phyloP scores from a whole-genome alignment of 2,888 invertebrate species.

The Pollenia amentaria region DNA sequence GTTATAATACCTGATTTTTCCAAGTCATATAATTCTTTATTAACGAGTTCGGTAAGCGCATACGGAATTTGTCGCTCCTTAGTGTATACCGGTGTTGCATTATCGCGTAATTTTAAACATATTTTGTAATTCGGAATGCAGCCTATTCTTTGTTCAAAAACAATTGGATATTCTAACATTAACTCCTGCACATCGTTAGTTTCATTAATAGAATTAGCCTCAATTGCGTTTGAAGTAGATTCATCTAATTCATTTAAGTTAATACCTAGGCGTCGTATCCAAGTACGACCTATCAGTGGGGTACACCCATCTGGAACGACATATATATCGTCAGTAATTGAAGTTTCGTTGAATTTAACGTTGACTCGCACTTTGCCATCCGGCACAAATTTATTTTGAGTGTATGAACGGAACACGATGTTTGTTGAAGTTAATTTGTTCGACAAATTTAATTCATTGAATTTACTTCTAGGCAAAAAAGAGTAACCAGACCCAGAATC shows the following conservation, averaged over 20 bases:
- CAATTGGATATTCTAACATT: neutral
- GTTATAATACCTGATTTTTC: neutral
- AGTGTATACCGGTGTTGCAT: slow-evolving; percentile 34
- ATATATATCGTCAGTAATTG: slow-evolving; percentile 47
- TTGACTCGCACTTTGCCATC: slow-evolving; percentile 55
- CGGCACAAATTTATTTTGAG: too few relatives aligned
- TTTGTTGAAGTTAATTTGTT: too few relatives aligned
- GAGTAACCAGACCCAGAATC: too few relatives aligned
- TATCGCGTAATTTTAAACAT: slow-evolving; percentile 26
- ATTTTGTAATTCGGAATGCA: slow-evolving; percentile 15
- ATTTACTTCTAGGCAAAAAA: too few relatives aligned
- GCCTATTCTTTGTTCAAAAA: slow-evolving; percentile 16
- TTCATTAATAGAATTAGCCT: neutral
- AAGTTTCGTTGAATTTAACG: slow-evolving; percentile 27
- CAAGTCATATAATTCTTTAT: neutral
- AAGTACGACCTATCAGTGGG: slow-evolving; percentile 46
- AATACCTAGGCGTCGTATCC: neutral
- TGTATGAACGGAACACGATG: too few relatives aligned
- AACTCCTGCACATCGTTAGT: neutral
- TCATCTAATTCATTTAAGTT: too few relatives aligned
- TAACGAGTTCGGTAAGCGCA: neutral
- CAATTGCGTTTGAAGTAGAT: slow-evolving; percentile 41
- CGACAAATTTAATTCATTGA: too few relatives aligned
- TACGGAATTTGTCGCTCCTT: slow-evolving; percentile 39
- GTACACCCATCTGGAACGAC: slow-evolving; percentile 54